These are phyloP conservation scores for Neotoma lepida DNA, from an alignment of 2,113 vertebrate species.

Conservation along the genomic window DNA sequence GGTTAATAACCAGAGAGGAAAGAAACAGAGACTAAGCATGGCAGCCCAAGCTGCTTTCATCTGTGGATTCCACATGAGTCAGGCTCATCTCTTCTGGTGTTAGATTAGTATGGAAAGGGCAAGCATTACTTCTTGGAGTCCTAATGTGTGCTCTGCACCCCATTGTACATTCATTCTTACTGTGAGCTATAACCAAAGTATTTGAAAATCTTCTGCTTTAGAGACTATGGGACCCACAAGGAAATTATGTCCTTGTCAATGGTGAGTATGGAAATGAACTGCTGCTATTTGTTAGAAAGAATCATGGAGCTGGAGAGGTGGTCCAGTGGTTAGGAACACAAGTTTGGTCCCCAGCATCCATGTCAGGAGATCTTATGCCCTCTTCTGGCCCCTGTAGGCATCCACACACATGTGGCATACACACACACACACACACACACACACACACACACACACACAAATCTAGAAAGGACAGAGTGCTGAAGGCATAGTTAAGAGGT, in stretches of 20 bases:
- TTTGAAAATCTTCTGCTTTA: constrained; percentile 39
- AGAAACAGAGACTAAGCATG: not conserved
- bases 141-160: not conserved
- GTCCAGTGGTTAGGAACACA: too few relatives aligned
- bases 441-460: not conserved
- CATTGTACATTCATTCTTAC: not conserved
- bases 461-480: not conserved
- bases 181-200: not conserved
- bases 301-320: not conserved
- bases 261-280: constrained; percentile 47
- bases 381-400: not conserved
- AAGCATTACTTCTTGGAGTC: not conserved
- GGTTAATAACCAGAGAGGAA: not conserved
- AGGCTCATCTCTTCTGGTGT: not conserved
- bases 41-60: not conserved
- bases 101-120: not conserved
- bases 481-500: not conserved
- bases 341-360: not conserved
- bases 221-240: not conserved
- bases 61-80: not conserved
- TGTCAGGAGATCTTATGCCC: not conserved
- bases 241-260: constrained; percentile 30
- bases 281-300: not conserved
- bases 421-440: not conserved
- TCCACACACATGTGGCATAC: too few relatives aligned